Conservation (phyloP, 2,888 invertebrate genomes). For the Orgyia antiqua region DNA sequence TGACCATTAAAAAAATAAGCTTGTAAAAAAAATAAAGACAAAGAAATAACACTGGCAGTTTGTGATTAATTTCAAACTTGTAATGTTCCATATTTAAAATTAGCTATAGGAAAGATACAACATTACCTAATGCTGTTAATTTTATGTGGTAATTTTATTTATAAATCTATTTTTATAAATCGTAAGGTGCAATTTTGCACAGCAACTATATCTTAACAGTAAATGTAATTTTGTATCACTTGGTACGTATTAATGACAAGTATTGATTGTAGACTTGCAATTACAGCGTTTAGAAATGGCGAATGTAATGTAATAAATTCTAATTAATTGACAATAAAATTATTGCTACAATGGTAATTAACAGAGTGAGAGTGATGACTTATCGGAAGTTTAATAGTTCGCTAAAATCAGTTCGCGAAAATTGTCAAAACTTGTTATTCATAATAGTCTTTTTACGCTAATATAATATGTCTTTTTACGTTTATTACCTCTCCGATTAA, state of each 20-base stretch:
- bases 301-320: constrained; percentile 36
- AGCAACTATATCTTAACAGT: neutral
- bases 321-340: constrained; percentile 42
- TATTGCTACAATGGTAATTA: constrained; percentile 21
- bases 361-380: constrained; percentile 10
- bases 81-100: constrained; percentile 19
- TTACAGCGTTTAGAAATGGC: constrained; percentile 34
- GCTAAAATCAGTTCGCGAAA: no score
- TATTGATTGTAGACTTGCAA: constrained; percentile 38
- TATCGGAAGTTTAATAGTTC: no score
- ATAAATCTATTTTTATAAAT: neutral
- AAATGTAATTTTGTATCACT: constrained; percentile 3
- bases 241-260: constrained; percentile 26
- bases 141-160: neutral
- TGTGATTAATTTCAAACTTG: no score
- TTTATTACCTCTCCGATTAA: no score
- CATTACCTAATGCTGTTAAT: constrained; percentile 10
- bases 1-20: no score
- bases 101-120: constrained; percentile 28
- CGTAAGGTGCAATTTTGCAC: constrained; percentile 2
- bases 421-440: no score
- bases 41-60: no score
- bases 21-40: no score
- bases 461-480: constrained; percentile 12
- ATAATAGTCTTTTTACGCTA: no score